phyloP scores from a whole-genome alignment of 2,888 invertebrate species.

The Dolichomitus sp. region DNA sequence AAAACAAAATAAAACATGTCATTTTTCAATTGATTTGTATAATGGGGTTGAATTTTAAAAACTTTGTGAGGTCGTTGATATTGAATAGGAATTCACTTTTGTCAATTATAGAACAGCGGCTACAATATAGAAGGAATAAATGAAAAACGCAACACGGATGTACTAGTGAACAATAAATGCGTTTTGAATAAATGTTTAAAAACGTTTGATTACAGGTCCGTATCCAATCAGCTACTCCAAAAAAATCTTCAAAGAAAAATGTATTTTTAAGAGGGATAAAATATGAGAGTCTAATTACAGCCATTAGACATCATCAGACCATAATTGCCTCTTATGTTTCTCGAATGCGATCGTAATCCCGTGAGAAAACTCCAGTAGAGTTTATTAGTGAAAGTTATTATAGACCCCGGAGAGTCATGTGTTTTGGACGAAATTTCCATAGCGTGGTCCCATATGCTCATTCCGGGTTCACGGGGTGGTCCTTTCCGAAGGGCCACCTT shows the following conservation, averaged over 20 bases:
- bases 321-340: background rate
- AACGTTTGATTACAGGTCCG: background rate
- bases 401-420: conserved; percentile 32
- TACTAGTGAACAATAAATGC: too few relatives aligned
- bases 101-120: too few relatives aligned
- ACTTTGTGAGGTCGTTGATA: too few relatives aligned
- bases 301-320: conserved; percentile 9
- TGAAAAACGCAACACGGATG: background rate
- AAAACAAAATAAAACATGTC: too few relatives aligned
- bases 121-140: background rate
- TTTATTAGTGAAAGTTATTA: conserved; percentile 14
- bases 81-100: too few relatives aligned
- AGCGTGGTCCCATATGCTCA: background rate
- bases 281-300: background rate
- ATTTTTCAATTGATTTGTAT: too few relatives aligned
- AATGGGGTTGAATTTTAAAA: too few relatives aligned
- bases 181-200: background rate
- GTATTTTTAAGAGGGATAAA: background rate
- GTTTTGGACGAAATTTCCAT: conserved; percentile 25
- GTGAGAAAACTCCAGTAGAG: background rate
- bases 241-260: background rate
- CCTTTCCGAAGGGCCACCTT: conserved; percentile 34
- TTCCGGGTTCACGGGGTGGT: conserved; percentile 49
- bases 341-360: conserved; percentile 16
- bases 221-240: background rate